Evolutionary conservation across 2,797 vertebrate genomes (phyloP).

Genomic region (Argya squamiceps): DNA sequence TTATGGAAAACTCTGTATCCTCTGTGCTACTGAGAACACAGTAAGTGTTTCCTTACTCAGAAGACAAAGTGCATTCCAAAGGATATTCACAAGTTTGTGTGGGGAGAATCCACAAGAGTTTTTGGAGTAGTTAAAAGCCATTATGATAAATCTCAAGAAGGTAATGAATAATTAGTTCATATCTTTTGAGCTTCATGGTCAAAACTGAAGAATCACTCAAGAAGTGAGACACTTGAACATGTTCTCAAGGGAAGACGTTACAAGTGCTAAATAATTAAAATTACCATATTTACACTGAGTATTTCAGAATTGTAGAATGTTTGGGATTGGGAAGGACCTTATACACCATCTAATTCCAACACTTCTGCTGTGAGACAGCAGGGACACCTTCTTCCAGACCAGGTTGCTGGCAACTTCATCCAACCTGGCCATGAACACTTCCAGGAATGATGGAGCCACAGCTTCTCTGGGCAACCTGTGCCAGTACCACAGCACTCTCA

Average conservation of each 20-base stretch:
- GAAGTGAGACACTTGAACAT: neutral
- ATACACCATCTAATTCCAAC: neutral
- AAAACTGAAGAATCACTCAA: neutral
- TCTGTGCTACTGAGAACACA: neutral
- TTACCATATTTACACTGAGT: neutral
- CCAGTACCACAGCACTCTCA: neutral
- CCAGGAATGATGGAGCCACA: neutral
- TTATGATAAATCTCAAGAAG: neutral
- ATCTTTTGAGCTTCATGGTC: neutral
- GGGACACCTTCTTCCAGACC: neutral
- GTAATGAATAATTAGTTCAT: neutral
- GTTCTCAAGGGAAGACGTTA: neutral
- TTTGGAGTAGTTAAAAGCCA: neutral
- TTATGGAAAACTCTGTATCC: neutral
- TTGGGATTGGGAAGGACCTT: neutral
- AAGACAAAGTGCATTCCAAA: neutral
- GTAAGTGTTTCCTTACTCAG: neutral
- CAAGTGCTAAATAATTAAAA: neutral
- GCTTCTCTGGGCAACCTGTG: neutral
- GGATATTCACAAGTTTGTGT: neutral
- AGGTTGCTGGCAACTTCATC: neutral
- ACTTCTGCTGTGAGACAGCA: no score
- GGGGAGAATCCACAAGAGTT: neutral
- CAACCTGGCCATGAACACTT: neutral
- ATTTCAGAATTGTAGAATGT: neutral